Percentiles rank a stretch among this genome's conserved stretches.
Evolutionary conservation across 2,113 vertebrate genomes (phyloP).

Genomic region (Arothron firmamentum): DNA sequence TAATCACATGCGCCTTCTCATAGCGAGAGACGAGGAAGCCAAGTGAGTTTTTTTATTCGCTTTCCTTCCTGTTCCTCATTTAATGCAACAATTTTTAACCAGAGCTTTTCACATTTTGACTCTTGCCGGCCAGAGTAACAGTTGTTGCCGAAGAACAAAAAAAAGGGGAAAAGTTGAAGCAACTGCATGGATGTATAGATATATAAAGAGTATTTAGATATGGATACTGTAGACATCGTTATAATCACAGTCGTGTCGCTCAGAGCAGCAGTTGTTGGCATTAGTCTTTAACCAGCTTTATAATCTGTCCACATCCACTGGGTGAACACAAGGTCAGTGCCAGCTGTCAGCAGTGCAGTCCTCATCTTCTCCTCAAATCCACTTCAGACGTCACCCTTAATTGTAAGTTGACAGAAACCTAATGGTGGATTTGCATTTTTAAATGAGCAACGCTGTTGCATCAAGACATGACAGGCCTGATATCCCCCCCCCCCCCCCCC

Average conservation of each 20-base stretch:
- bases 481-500: too few relatives aligned
- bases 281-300: slow-evolving; percentile 23
- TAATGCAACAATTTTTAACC: background rate
- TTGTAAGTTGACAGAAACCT: slow-evolving; percentile 5
- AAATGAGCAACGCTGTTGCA: slow-evolving; percentile 12
- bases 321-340: slow-evolving; percentile 34
- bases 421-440: slow-evolving; percentile 34
- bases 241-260: background rate
- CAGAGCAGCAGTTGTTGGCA: background rate
- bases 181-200: too few relatives aligned
- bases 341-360: slow-evolving; percentile 28
- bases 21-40: slow-evolving; percentile 85
- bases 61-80: background rate
- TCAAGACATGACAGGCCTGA: background rate
- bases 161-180: too few relatives aligned
- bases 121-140: too few relatives aligned
- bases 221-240: too few relatives aligned
- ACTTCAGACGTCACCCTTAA: slow-evolving; percentile 7
- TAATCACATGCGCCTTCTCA: slow-evolving; percentile 87
- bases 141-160: too few relatives aligned
- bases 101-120: background rate
- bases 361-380: slow-evolving; percentile 22
- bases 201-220: too few relatives aligned
- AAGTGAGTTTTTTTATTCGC: slow-evolving; percentile 66
- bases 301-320: slow-evolving; percentile 15